Percentiles rank a stretch among this genome's conserved stretches.
Evolutionary conservation across 2,888 invertebrate species (phyloP).

Genomic region (Nomada flava): DNA sequence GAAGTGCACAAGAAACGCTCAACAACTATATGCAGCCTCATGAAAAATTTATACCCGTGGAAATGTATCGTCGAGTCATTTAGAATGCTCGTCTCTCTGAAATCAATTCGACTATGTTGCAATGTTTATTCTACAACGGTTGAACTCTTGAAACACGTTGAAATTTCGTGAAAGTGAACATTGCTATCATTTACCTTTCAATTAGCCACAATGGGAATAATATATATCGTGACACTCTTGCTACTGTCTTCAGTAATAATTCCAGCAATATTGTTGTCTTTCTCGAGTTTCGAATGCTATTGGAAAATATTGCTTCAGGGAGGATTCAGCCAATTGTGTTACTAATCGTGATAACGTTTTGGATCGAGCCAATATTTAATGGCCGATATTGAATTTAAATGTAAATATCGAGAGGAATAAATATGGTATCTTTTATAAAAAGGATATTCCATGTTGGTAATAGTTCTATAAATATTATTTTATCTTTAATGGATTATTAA

Average conservation of each 20-base stretch:
- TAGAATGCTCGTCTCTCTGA: constrained; percentile 48
- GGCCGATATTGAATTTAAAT: no score
- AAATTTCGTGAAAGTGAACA: constrained; percentile 19
- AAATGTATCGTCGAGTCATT: constrained; percentile 45
- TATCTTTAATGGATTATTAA: constrained; percentile 60
- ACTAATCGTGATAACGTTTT: no score
- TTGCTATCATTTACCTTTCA: constrained; percentile 71
- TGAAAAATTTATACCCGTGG: constrained; percentile 68
- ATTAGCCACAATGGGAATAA: constrained; percentile 68
- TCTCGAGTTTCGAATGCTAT: constrained; percentile 30
- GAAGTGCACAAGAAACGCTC: constrained; percentile 18
- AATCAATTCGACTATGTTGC: constrained; percentile 56
- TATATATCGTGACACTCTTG: constrained; percentile 72
- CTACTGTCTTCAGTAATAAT: constrained; percentile 65
- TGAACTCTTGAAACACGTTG: constrained; percentile 3
- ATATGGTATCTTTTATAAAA: no score
- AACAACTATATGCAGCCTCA: constrained; percentile 48
- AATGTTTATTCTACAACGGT: constrained; percentile 4
- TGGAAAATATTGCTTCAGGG: constrained; percentile 8
- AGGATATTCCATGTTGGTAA: background rate
- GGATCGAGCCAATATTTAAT: no score
- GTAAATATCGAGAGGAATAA: no score
- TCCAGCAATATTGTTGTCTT: constrained; percentile 17
- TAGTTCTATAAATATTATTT: constrained; percentile 10
- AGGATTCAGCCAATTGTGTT: background rate